Evolutionary conservation across 2,113 vertebrate genomes (phyloP), one percentile per base, ranked within the genome.

Genomic region (Eurypyga helias): DNA sequence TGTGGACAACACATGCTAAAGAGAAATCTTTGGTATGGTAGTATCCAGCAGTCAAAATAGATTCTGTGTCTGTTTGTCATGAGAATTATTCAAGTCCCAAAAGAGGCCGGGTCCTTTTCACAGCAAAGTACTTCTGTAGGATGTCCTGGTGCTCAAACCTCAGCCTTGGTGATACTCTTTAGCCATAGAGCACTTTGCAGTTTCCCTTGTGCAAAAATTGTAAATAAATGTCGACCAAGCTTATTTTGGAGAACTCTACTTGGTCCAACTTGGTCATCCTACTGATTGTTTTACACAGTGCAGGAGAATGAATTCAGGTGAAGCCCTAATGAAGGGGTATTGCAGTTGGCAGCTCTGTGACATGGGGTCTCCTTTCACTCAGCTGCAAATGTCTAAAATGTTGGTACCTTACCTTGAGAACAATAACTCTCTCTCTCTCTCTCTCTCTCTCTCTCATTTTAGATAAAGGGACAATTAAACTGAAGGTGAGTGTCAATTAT

Each of bases 401-500:
- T 51, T 34, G n/a, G 8, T 79, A 66, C 69, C 18, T 64, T 41
- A 34, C 19, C 54, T 69, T 46, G 41, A 38, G 64, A 51, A 49
- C 21, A 77, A 36, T 69, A 82, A 90, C 48, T 26, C n/a, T 18
- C 5, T 52, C 11, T 29, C 36, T 90, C 90, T 81, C 57, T 83
- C 89, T 94, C 70, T 82, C 69, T 81, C 83, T 77, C n/a, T 25
- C 17, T 93, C 60, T 77, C 71, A 18, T 98, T 98, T 96, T 92
- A 99, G 99, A 99, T 96, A 99, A 99, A 98, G 99, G 99, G 92
- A 99, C 98, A 61, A 96, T 99, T 94, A 99, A 98, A 85, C 95
- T 99, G 80, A 99, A 99, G 99, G 99, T 99, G 96, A 99, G 99
- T 96, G 17, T 38, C 48, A 34, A 43, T 43, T 82, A 36, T 86